Conservation (phyloP, 2,113 vertebrate species). For the Cochlearius cochlearius region DNA sequence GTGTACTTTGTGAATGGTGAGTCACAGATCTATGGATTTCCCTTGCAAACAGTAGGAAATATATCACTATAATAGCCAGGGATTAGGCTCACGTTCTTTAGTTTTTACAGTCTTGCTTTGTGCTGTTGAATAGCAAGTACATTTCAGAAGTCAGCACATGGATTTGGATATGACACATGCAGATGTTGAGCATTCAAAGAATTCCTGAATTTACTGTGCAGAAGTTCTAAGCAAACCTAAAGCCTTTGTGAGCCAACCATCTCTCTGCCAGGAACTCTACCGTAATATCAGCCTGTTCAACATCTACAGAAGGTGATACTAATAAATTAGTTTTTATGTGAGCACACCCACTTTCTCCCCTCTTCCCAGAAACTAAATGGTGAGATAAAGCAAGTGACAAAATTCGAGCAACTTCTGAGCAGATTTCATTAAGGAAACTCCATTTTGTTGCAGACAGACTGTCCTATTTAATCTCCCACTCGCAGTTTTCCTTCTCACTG, state of each 20-base stretch:
- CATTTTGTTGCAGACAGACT: conserved; percentile 13
- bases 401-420: background rate
- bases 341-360: background rate
- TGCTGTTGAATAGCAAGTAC: background rate
- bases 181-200: background rate
- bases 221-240: background rate
- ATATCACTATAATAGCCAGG: background rate
- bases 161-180: fast-evolving
- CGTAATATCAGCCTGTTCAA: background rate
- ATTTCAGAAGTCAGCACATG: background rate
- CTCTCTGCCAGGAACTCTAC: background rate
- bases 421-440: conserved; percentile 41
- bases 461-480: conserved; percentile 24
- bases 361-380: background rate
- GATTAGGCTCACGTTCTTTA: background rate
- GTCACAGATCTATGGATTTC: background rate
- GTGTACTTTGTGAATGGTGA: background rate
- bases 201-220: background rate
- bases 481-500: background rate
- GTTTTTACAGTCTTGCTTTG: background rate
- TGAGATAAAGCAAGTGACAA: background rate
- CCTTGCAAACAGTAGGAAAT: background rate
- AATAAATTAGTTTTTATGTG: background rate
- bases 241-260: background rate
- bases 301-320: background rate